A percentile compares a stretch with the other conserved stretches of the same genome.
These are phyloP conservation scores for Lithophane leautieri DNA, from an alignment of 2,888 invertebrate species.

Conservation along the genomic window DNA sequence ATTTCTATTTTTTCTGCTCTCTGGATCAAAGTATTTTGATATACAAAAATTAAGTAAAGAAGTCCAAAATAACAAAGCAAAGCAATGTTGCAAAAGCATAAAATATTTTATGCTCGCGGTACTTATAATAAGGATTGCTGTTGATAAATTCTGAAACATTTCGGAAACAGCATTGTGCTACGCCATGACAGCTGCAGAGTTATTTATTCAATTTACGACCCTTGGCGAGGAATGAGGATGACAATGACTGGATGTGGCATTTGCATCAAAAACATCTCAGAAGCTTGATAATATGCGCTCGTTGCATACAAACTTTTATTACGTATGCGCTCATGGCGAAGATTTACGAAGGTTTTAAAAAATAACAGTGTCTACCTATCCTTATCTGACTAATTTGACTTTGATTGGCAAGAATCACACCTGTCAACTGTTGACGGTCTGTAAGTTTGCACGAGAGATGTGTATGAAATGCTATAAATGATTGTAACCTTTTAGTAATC, in stretches of 20 bases:
- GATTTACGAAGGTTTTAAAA: background rate
- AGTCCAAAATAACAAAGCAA: background rate
- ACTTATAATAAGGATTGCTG: background rate
- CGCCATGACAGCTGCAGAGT: conserved; percentile 47
- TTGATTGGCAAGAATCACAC: background rate
- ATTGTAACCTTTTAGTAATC: background rate
- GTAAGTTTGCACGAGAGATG: background rate
- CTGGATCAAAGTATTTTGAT: too few species aligned
- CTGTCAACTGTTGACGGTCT: background rate
- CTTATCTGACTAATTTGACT: background rate
- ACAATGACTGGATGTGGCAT: conserved; percentile 34
- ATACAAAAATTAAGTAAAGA: background rate
- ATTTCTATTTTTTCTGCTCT: too few species aligned
- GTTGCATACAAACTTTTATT: background rate
- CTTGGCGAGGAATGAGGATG: background rate
- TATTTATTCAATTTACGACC: conserved; percentile 67
- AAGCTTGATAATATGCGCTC: background rate
- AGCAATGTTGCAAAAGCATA: background rate
- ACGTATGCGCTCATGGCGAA: background rate
- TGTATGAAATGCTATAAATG: too few species aligned
- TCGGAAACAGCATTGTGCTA: conserved; percentile 52
- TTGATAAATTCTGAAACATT: conserved; percentile 32
- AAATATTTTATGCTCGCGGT: background rate
- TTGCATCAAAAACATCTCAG: background rate
- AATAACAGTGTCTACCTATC: background rate